These are phyloP conservation scores for Lepidurus arcticus DNA, from an alignment of 1,140 invertebrate species.

Conservation along the genomic window DNA sequence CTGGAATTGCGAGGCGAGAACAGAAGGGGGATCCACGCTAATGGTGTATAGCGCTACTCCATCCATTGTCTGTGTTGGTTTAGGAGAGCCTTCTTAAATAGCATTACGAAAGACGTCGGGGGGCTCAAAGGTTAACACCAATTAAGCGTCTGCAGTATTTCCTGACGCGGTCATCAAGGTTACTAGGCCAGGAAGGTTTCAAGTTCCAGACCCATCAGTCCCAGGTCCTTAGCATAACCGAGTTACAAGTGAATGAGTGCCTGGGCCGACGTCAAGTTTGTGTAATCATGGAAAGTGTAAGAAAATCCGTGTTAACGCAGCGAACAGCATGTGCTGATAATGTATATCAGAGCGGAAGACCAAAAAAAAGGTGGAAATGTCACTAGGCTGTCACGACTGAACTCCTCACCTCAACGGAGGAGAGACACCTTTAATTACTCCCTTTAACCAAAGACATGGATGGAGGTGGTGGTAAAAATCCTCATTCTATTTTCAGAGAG, in stretches of 20 bases:
- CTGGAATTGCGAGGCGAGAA: no score
- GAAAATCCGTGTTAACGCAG: background rate
- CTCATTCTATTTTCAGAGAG: no score
- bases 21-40: no score
- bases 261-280: background rate
- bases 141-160: background rate
- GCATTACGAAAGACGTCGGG: background rate
- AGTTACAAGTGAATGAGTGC: background rate
- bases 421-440: conserved; percentile 6
- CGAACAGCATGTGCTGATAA: background rate
- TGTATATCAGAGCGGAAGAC: background rate
- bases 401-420: background rate
- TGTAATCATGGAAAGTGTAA: background rate
- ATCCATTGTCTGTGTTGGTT: no score
- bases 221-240: background rate
- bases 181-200: conserved; percentile 15
- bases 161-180: background rate
- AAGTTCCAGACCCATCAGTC: background rate
- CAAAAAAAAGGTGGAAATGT: background rate
- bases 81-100: background rate
- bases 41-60: no score
- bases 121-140: background rate
- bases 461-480: background rate
- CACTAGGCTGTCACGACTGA: background rate
- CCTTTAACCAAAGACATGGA: conserved; percentile 8